phyloP scores from a whole-genome alignment of 2,113 vertebrate species.

The Anseranas semipalmata region DNA sequence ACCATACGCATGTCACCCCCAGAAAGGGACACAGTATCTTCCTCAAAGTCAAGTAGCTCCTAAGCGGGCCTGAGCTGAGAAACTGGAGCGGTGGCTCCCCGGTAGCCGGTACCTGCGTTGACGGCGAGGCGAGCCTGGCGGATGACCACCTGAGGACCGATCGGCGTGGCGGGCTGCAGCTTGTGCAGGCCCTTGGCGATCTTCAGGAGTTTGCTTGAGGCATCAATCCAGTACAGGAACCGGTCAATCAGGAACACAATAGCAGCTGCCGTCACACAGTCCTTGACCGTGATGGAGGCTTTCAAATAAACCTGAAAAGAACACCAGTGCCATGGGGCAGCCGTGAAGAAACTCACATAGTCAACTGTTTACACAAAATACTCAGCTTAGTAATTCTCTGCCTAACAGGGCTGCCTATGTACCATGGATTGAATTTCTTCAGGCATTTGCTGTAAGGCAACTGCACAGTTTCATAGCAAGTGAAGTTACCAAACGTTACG shows the following conservation, averaged over 20 bases:
- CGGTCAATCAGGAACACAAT: constrained; percentile 88
- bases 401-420: not conserved
- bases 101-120: constrained; percentile 80
- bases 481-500: not conserved
- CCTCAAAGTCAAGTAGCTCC: constrained; percentile 41
- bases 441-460: not conserved
- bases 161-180: constrained; percentile 73
- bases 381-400: not conserved
- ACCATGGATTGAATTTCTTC: not conserved
- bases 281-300: constrained; percentile 78
- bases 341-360: not conserved
- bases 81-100: not conserved
- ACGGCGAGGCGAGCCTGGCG: constrained; percentile 88
- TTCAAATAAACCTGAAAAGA: constrained; percentile 80
- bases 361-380: not conserved
- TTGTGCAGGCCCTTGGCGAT: constrained; percentile 85
- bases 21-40: constrained; percentile 4
- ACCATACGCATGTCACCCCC: not conserved
- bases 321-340: not conserved
- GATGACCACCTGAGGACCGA: constrained; percentile 92
- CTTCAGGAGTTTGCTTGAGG: constrained; percentile 82
- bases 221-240: constrained; percentile 89
- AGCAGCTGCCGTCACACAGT: constrained; percentile 76
- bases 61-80: not conserved
- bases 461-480: not conserved